Evolutionary conservation across 2,888 invertebrate genomes (phyloP).

Genomic region (Lucinisca nassula): DNA sequence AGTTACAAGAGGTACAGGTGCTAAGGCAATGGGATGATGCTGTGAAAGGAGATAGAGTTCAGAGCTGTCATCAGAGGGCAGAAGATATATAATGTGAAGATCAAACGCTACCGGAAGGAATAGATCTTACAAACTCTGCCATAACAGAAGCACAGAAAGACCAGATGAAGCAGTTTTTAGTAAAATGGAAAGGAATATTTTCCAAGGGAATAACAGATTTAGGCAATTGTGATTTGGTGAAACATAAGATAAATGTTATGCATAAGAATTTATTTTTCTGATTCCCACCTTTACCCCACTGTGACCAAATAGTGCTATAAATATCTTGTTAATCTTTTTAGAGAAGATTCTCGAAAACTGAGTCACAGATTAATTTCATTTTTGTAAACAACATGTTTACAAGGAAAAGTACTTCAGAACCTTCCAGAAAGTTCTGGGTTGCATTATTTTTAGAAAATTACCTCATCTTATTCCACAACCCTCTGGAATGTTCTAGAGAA

Average conservation of each 20-base stretch:
- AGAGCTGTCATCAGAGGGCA: neutral
- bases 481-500: too few relatives aligned
- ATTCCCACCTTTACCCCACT: too few relatives aligned
- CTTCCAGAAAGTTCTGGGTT: too few relatives aligned
- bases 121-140: neutral
- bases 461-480: too few relatives aligned
- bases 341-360: too few relatives aligned
- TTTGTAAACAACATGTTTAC: too few relatives aligned
- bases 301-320: too few relatives aligned
- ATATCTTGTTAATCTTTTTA: too few relatives aligned
- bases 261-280: conserved; percentile 31
- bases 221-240: conserved; percentile 11
- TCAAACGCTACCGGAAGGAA: neutral
- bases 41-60: neutral
- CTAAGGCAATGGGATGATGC: neutral
- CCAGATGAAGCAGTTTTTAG: neutral
- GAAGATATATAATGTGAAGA: neutral
- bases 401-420: too few relatives aligned
- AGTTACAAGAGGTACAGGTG: conserved; percentile 22
- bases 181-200: conserved; percentile 9
- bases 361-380: too few relatives aligned
- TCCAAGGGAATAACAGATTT: conserved; percentile 14
- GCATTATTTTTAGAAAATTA: too few relatives aligned
- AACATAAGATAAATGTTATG: conserved; percentile 17
- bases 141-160: neutral